Conservation (phyloP, 2,888 invertebrate species). For the Noctua fimbriata region DNA sequence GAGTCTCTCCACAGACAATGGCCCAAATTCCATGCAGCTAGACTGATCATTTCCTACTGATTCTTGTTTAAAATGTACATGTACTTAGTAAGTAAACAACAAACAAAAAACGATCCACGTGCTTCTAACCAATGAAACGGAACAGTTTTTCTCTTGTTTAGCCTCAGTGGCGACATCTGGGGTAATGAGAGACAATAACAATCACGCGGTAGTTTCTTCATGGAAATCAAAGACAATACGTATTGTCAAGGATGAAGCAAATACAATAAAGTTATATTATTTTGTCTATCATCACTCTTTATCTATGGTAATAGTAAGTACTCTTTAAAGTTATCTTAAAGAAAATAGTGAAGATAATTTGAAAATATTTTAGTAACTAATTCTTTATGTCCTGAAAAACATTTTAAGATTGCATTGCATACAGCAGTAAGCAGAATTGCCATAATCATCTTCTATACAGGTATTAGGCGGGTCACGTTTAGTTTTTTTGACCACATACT, state of each 20-base stretch:
- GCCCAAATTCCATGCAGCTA: background rate
- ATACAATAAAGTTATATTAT: constrained; percentile 10
- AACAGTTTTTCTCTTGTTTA: constrained; percentile 48
- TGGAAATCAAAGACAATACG: constrained; percentile 32
- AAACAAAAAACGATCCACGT: constrained; percentile 46
- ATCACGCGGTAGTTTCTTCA: constrained; percentile 45
- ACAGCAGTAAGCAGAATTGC: background rate
- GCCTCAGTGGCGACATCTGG: constrained; percentile 52
- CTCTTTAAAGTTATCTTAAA: background rate
- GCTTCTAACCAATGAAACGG: constrained; percentile 28
- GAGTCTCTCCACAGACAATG: no score
- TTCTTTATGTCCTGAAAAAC: background rate
- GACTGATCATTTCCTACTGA: constrained; percentile 2
- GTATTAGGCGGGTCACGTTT: background rate
- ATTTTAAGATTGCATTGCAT: background rate
- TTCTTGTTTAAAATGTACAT: background rate
- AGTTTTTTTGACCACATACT: background rate
- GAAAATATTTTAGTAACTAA: background rate
- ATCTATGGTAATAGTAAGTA: background rate
- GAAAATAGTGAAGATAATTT: background rate
- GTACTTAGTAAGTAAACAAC: constrained; percentile 41
- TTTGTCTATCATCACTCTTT: constrained; percentile 1
- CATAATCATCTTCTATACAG: background rate
- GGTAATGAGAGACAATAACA: constrained; percentile 49
- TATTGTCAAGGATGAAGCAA: constrained; percentile 20